Conservation (phyloP, 2,888 invertebrate genomes). For the Drosophila lacicola region DNA sequence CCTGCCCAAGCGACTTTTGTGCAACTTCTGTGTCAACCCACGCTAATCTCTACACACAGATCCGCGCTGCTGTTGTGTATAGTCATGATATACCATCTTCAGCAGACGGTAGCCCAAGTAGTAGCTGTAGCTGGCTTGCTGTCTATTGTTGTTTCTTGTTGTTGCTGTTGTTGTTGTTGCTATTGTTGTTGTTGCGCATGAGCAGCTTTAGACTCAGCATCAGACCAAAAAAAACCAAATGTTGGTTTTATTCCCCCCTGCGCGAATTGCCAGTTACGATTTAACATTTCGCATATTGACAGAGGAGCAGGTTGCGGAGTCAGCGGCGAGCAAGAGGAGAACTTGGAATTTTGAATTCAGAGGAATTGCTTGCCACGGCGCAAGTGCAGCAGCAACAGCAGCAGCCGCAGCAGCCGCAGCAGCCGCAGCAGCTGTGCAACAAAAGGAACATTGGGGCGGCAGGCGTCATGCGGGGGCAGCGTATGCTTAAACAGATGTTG, state of each 20-base stretch:
- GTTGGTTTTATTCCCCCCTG: conserved; percentile 11
- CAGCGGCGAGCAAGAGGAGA: conserved; percentile 17
- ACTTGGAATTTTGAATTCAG: conserved; percentile 59
- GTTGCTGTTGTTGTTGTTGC: conserved; percentile 19
- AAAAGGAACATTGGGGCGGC: conserved; percentile 4
- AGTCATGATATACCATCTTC: conserved; percentile 50
- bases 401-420: conserved; percentile 17
- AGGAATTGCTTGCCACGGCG: conserved; percentile 44
- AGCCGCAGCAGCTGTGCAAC: conserved; percentile 21
- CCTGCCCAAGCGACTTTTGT: too few species aligned
- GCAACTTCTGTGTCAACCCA: conserved; percentile 19
- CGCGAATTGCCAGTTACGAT: conserved; percentile 43
- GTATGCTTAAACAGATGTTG: conserved; percentile 41
- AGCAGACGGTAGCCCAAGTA: conserved; percentile 40
- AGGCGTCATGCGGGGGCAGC: conserved; percentile 10
- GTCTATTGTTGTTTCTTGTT: conserved; percentile 40
- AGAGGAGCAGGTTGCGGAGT: conserved; percentile 9
- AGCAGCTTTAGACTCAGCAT: conserved; percentile 45
- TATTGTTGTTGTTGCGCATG: conserved; percentile 74
- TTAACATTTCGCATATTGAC: conserved; percentile 55
- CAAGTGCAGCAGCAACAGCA: conserved; percentile 42
- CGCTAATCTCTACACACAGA: conserved; percentile 16
- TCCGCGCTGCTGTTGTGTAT: conserved; percentile 17
- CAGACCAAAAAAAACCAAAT: conserved; percentile 31
- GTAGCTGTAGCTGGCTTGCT: conserved; percentile 30